phyloP scores from a whole-genome alignment of 2,888 invertebrate species.

The Cerastis rubricosa region DNA sequence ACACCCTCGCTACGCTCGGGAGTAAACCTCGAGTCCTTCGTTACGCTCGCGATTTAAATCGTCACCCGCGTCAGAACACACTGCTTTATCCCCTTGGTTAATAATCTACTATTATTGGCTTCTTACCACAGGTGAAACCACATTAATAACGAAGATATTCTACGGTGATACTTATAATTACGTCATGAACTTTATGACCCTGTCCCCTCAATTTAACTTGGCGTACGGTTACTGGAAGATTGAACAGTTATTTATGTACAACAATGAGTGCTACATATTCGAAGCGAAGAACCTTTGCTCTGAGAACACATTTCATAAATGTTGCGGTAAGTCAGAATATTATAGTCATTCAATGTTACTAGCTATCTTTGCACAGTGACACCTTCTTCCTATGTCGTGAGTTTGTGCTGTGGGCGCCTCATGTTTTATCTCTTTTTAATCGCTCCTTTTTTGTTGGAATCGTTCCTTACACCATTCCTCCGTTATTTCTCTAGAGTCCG shows the following conservation, averaged over 20 bases:
- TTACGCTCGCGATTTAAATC: too few species aligned
- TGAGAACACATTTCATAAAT: conserved; percentile 79
- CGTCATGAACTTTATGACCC: conserved; percentile 75
- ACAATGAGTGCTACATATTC: conserved; percentile 82
- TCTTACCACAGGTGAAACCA: conserved; percentile 81
- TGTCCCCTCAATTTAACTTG: conserved; percentile 86
- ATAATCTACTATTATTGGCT: too few species aligned
- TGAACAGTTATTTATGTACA: conserved; percentile 81
- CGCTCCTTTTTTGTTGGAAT: not conserved
- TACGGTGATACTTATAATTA: conserved; percentile 77
- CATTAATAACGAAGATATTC: conserved; percentile 80
- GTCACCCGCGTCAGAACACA: too few species aligned
- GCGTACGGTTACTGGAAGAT: conserved; percentile 83
- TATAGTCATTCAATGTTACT: not conserved
- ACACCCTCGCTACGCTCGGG: too few species aligned
- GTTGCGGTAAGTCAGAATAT: conserved; percentile 80
- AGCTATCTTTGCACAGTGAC: not conserved
- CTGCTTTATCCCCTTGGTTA: too few species aligned
- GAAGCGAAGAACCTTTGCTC: conserved; percentile 75
- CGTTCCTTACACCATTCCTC: not conserved
- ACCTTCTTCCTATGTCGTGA: not conserved
- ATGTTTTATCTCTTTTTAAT: not conserved
- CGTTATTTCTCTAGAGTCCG: not conserved
- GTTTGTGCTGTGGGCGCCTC: not conserved
- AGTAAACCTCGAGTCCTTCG: too few species aligned